A percentile compares a stretch with the other conserved stretches of the same genome.
These are phyloP conservation scores for Lindbergichthys nudifrons DNA, from an alignment of 2,797 vertebrate species.

Conservation along the genomic window DNA sequence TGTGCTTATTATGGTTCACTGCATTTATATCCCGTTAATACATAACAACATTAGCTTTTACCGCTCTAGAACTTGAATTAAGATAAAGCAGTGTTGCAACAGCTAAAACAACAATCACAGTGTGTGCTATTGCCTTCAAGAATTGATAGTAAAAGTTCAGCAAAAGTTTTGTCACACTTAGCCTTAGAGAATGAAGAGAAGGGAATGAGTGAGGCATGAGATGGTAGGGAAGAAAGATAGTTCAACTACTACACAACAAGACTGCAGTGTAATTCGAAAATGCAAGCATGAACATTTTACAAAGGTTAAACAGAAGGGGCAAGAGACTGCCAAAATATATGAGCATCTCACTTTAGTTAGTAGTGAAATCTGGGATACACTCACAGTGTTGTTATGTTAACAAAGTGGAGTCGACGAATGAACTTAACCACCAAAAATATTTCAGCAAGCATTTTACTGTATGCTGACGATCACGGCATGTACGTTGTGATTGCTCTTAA, in stretches of 20 bases:
- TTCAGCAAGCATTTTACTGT: background rate
- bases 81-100: no score
- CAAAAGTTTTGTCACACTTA: no score
- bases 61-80: background rate
- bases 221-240: background rate
- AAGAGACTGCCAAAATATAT: background rate
- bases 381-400: background rate
- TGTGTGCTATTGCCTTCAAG: no score
- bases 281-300: constrained; percentile 5
- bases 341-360: background rate
- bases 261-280: background rate
- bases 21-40: constrained; percentile 30
- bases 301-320: constrained; percentile 2
- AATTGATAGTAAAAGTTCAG: no score
- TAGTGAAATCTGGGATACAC: no score
- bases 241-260: background rate
- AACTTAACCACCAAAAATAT: background rate
- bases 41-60: constrained; percentile 14
- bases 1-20: constrained; percentile 28
- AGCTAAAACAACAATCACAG: no score
- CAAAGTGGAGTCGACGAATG: background rate
- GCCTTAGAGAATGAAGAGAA: no score
- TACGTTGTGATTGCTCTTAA: background rate
- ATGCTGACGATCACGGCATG: no score
- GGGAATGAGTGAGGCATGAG: no score